Conservation (phyloP, 2,888 invertebrate species). For the Cerastoderma edule region DNA sequence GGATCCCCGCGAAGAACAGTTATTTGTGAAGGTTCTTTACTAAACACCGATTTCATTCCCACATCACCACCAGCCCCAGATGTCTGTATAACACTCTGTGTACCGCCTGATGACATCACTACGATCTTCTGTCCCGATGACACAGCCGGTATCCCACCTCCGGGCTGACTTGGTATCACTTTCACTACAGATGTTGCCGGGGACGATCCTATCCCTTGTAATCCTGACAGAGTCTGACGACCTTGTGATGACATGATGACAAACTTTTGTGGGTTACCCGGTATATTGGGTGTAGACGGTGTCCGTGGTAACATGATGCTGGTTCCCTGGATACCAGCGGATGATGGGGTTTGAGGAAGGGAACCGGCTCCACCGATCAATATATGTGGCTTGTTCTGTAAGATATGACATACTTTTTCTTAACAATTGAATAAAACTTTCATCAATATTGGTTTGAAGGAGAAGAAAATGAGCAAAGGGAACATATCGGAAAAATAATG, state of each 20-base stretch:
- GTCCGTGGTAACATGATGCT: conserved; percentile 56
- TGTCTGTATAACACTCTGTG: conserved; percentile 37
- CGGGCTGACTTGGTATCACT: conserved; percentile 54
- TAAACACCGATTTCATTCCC: conserved; percentile 75
- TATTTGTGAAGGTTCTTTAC: conserved; percentile 30
- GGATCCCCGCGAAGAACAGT: conserved; percentile 12
- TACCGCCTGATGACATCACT: conserved; percentile 62
- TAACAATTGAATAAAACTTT: too few relatives aligned
- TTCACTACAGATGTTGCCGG: conserved; percentile 70
- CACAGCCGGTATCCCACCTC: conserved; percentile 38
- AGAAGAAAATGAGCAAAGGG: too few relatives aligned
- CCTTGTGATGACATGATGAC: conserved; percentile 78
- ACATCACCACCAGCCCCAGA: conserved; percentile 53
- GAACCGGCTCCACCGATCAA: conserved; percentile 69
- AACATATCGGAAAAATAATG: too few relatives aligned
- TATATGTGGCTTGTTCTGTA: conserved; percentile 65
- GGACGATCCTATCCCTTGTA: conserved; percentile 44
- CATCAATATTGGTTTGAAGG: too few relatives aligned
- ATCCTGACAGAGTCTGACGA: conserved; percentile 57
- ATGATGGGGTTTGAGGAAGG: conserved; percentile 55
- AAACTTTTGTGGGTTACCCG: conserved; percentile 70
- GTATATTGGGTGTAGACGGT: conserved; percentile 57
- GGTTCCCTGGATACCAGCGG: conserved; percentile 50
- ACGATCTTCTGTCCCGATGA: conserved; percentile 69
- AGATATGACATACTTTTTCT: too few relatives aligned